A percentile compares a stretch with the other conserved stretches of the same genome.
phyloP scores from a whole-genome alignment of 2,888 invertebrate genomes.

The Suillia variegata region DNA sequence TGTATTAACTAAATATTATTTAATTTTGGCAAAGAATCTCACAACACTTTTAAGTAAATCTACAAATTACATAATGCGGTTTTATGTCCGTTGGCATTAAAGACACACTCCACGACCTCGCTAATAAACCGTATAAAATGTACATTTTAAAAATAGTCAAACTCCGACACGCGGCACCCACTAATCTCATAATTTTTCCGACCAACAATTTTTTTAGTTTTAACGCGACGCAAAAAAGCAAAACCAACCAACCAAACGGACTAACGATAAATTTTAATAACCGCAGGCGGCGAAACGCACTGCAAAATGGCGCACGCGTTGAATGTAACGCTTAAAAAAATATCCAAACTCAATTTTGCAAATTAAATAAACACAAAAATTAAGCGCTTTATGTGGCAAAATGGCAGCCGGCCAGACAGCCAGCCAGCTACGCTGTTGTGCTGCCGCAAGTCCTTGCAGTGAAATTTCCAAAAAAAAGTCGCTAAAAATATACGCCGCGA shows the following conservation, averaged over 20 bases:
- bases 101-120: not conserved
- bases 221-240: constrained; percentile 6
- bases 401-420: constrained; percentile 20
- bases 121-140: not conserved
- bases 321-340: constrained; percentile 21
- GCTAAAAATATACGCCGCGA: constrained; percentile 1
- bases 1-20: too few relatives aligned
- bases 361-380: constrained; percentile 52
- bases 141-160: not conserved
- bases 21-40: too few relatives aligned
- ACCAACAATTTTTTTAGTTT: constrained; percentile 31
- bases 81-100: too few relatives aligned
- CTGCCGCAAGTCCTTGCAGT: too few relatives aligned
- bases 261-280: constrained; percentile 46
- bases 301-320: constrained; percentile 10
- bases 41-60: too few relatives aligned
- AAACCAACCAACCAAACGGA: constrained; percentile 41
- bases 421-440: too few relatives aligned
- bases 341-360: constrained; percentile 42
- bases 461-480: too few relatives aligned
- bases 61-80: too few relatives aligned
- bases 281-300: constrained; percentile 33
- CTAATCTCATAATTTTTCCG: constrained; percentile 51
- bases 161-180: constrained; percentile 11
- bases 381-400: constrained; percentile 28